Conservation (phyloP, 2,113 vertebrate genomes). For the Cepphus grylle region DNA sequence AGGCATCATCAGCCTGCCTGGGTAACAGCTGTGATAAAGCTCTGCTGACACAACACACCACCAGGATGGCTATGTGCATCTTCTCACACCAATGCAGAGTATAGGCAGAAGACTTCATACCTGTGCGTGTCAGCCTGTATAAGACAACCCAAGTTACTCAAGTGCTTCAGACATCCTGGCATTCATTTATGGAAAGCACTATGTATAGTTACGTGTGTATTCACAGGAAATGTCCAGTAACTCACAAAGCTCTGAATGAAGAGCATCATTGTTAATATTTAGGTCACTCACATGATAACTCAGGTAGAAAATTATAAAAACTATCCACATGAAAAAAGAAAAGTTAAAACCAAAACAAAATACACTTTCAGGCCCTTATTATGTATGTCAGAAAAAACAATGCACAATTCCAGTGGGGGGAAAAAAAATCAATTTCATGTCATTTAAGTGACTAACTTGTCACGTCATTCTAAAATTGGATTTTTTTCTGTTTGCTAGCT, state of each 20-base stretch:
- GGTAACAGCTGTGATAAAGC: background rate
- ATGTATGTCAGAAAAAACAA: background rate
- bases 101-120: background rate
- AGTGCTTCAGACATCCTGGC: background rate
- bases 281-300: background rate
- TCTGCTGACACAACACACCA: background rate
- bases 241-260: background rate
- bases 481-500: constrained; percentile 16
- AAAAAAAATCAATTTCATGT: background rate
- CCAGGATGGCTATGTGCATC: background rate
- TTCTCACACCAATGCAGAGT: background rate
- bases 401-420: background rate
- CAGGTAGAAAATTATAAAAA: background rate
- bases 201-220: fast-evolving
- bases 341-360: background rate
- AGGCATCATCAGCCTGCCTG: background rate
- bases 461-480: background rate
- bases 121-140: background rate
- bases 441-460: background rate
- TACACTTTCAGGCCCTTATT: background rate
- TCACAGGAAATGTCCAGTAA: background rate
- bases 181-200: background rate
- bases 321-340: background rate
- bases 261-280: background rate
- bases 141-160: background rate